Conservation (phyloP, 2,888 invertebrate genomes). For the Rosalia funebris region DNA sequence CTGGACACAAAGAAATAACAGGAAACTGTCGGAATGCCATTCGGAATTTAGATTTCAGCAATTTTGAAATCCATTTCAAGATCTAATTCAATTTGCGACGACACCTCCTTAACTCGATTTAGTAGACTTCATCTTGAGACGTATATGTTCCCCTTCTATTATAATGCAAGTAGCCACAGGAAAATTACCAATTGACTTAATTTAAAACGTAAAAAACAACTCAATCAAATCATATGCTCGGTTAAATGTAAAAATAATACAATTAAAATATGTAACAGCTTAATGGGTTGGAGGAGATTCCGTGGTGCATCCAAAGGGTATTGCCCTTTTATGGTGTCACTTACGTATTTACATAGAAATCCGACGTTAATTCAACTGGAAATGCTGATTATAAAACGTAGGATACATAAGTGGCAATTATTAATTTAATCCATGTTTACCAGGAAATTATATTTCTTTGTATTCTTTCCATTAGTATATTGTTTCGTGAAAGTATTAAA, state of each 20-base stretch:
- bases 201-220: conserved; percentile 42
- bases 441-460: no score
- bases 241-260: conserved; percentile 39
- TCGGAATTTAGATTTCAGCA: conserved; percentile 6
- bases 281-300: conserved; percentile 26
- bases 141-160: conserved; percentile 30
- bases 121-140: conserved; percentile 16
- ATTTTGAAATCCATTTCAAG: conserved; percentile 12
- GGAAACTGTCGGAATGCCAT: background rate
- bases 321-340: conserved; percentile 31
- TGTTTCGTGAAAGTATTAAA: no score
- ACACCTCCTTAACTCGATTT: conserved; percentile 6
- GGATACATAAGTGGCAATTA: no score
- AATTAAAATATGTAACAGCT: conserved; percentile 36
- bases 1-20: background rate
- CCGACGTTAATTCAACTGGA: no score
- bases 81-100: conserved; percentile 1
- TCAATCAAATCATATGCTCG: conserved; percentile 38
- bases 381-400: no score
- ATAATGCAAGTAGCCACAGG: conserved; percentile 28
- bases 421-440: no score
- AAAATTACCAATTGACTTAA: conserved; percentile 41
- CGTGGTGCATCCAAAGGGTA: conserved; percentile 28
- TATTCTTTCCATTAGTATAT: no score
- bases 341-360: no score